Evolutionary conservation across 2,113 vertebrate species (phyloP), one percentile per base, ranked within the genome.

Genomic region (Geococcyx californianus): DNA sequence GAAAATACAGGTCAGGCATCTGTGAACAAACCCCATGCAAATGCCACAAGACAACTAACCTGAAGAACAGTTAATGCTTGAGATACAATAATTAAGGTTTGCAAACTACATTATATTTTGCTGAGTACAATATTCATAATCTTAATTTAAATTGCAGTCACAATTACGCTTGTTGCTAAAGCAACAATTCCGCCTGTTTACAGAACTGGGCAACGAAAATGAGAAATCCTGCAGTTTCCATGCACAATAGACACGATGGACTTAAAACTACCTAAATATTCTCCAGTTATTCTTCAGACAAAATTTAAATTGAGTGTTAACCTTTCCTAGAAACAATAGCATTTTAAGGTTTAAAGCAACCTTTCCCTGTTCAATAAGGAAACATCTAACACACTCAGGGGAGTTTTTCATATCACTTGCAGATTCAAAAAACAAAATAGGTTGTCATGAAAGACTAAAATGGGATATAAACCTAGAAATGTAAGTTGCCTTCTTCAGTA

Each of bases 121-220:
- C 63, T 55, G 23, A 80, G 51, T 82, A 85, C 55, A 74, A 59
- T 73, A 93, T 73, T 87, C 62, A 83, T 68, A 70, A 90, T 11
- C 38, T 92, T 74, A 81, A 95, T 86, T 94, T 78, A 92, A 94
- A 88, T 15, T 84, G 55, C 66, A 80, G 68, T 75, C 85, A 91
- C 60, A 93, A 88, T 90, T 95, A 89, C 8, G 42, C 84, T 72
- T 88, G 82, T 90, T 92, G 92, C 85, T 96, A 93, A 95, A 95
- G 93, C 79, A 92, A 94, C 92, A 88, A 67, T 92, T 87, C 67
- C 80, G 67, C 0, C 7, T 73, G 77, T 85, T 94, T 93, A 85
- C 72, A 81, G 60, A 90, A 90, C 4, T 6, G 47, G 19, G 38
- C 63, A 86, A 81, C 80, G 67, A 77, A 80, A 93, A 75, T 29